Conservation (phyloP, 2,888 invertebrate species). For the Epirrhoe alternata region DNA sequence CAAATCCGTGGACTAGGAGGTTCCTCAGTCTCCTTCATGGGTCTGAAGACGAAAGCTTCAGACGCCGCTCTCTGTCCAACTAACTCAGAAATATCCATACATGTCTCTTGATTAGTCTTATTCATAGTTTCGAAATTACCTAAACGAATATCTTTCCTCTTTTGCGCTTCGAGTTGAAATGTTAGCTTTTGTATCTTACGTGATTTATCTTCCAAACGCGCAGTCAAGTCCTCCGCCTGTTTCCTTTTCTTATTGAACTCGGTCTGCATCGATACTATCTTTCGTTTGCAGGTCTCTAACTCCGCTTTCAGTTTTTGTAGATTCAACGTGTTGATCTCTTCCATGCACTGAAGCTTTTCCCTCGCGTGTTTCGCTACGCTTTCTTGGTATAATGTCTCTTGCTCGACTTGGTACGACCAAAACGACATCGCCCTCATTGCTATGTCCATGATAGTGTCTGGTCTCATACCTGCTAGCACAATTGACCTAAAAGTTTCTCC, state of each 20-base stretch:
- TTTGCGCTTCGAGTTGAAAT: constrained; percentile 75
- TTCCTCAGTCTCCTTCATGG: constrained; percentile 66
- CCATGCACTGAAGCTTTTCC: constrained; percentile 76
- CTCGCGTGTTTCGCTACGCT: constrained; percentile 75
- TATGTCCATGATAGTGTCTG: constrained; percentile 83
- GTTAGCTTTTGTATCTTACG: constrained; percentile 79
- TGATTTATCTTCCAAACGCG: constrained; percentile 73
- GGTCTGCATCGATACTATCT: constrained; percentile 70
- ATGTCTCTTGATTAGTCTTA: constrained; percentile 63
- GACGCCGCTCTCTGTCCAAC: constrained; percentile 68
- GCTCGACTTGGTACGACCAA: constrained; percentile 83
- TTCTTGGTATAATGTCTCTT: constrained; percentile 81
- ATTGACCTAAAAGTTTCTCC: constrained; percentile 82
- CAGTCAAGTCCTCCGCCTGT: constrained; percentile 75
- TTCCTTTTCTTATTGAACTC: constrained; percentile 77
- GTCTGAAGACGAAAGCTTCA: constrained; percentile 73
- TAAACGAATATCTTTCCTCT: constrained; percentile 69
- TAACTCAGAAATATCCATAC: constrained; percentile 76
- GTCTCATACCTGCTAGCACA: constrained; percentile 81
- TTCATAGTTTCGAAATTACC: constrained; percentile 58
- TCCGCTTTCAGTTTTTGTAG: constrained; percentile 79
- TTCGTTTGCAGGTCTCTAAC: constrained; percentile 77
- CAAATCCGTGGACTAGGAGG: constrained; percentile 60
- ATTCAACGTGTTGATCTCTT: constrained; percentile 76
- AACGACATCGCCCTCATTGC: constrained; percentile 84